phyloP scores from a whole-genome alignment of 2,888 invertebrate species.

The Ceramica pisi region DNA sequence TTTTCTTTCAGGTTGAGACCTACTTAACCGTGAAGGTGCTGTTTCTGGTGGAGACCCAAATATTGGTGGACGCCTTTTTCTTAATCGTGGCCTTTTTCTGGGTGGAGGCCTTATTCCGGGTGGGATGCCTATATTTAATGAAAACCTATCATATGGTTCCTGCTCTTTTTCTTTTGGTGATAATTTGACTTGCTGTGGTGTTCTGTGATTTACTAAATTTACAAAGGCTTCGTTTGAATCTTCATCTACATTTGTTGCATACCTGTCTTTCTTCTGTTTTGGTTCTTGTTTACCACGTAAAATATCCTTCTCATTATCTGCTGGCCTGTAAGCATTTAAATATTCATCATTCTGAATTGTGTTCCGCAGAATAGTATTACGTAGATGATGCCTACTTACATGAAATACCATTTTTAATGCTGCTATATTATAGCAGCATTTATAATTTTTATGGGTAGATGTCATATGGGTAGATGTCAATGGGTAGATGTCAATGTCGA shows the following conservation, averaged over 20 bases:
- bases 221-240: neutral
- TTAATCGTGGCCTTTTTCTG: neutral
- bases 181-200: neutral
- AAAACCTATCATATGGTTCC: conserved; percentile 24
- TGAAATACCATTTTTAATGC: no score
- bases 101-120: neutral
- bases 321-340: conserved; percentile 39
- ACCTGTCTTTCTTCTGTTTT: conserved; percentile 6
- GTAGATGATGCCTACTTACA: neutral
- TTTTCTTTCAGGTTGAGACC: no score
- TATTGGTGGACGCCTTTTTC: neutral
- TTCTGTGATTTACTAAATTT: neutral
- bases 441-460: no score
- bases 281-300: neutral
- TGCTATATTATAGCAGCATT: no score
- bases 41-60: neutral
- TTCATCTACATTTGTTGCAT: neutral
- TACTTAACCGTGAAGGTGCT: neutral
- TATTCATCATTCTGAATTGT: neutral
- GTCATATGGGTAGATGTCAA: no score
- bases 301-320: conserved; percentile 29
- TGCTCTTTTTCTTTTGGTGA: neutral
- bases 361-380: neutral
- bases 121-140: conserved; percentile 8
- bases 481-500: no score